Evolutionary conservation across 92 coral and sea anemone species (phyloP).

Genomic region (Virgularia gustaviana): DNA sequence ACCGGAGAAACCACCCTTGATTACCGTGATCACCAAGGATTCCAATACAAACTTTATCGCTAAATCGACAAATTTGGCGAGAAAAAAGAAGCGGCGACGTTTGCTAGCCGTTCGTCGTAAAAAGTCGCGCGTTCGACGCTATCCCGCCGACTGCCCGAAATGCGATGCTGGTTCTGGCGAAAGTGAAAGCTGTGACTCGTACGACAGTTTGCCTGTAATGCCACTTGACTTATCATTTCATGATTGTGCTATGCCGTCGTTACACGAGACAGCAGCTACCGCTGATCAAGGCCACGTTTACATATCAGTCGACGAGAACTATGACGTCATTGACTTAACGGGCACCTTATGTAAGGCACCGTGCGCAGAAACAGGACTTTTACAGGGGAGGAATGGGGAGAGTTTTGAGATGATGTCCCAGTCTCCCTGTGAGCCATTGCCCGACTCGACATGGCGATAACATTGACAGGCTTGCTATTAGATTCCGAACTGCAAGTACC

Average conservation of each 20-base stretch:
- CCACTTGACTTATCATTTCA: not conserved
- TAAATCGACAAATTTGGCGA: not conserved
- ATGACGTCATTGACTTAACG: too few relatives aligned
- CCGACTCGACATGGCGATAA: too few relatives aligned
- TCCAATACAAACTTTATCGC: not conserved
- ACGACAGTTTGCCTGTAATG: not conserved
- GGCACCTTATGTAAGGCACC: too few relatives aligned
- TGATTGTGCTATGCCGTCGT: not conserved
- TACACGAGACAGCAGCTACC: not conserved
- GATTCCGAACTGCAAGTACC: too few relatives aligned
- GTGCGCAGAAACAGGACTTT: too few relatives aligned
- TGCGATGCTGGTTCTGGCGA: not conserved
- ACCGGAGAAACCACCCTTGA: not conserved
- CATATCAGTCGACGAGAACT: too few relatives aligned
- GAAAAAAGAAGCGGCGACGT: slow-evolving; percentile 26
- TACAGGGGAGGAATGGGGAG: too few relatives aligned
- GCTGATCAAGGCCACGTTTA: too few relatives aligned
- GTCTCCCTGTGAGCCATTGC: too few relatives aligned
- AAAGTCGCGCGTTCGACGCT: not conserved
- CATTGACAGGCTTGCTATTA: too few relatives aligned
- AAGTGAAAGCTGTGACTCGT: not conserved
- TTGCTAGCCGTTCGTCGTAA: slow-evolving; percentile 12
- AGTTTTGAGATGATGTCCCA: too few relatives aligned
- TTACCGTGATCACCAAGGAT: not conserved
- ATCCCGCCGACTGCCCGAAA: not conserved